Evolutionary conservation across 2,888 invertebrate genomes (phyloP), one percentile per base, ranked within the genome.

Genomic region (Scaptomyza tumidula): DNA sequence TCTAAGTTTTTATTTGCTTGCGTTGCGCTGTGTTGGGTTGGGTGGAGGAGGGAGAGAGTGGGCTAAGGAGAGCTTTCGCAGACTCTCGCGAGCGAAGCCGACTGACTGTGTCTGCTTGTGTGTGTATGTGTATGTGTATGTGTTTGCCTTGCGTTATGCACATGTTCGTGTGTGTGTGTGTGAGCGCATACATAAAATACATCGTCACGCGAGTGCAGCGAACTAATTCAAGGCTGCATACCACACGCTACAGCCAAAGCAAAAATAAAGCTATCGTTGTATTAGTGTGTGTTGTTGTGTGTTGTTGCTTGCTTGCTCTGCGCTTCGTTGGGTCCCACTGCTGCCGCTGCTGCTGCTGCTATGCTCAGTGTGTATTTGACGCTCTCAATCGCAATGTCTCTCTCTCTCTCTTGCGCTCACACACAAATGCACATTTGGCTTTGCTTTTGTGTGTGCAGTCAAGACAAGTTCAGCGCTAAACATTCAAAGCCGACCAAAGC

Each of bases 181-280:
- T 50, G 52, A 57, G 63, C 58, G 53, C 62, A 78, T 67, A 78
- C 60, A 76, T 73, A 78, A 75, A 77, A 75, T 64, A 75, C 82
- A 85, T 80, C 85, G 89, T 86, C 89, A 86, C 88, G 87, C 90
- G 91, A 92, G 92, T 92, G 92, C 92, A 92, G 88, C 92, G 92
- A 92, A 92, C 92, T 91, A 91, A 92, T 92, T 92, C 92, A 92
- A 92, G 92, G 92, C 92, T 92, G 90, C 92, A 92, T 92, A 91
- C 91, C 92, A 91, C 90, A 90, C 87, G 78, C 78, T 76, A 78
- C 48, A 68, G 78, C 66, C 70, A 80, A 75, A 73, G 83, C 88
- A 79, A 84, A 88, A 88, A 86, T 86, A 88, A 88, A 83, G 86
- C 81, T 77, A 56, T 83, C 78, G 66, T 44, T 80, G 88, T 87